Conservation (phyloP, 2,797 vertebrate species). For the Chiloscyllium punctatum region DNA sequence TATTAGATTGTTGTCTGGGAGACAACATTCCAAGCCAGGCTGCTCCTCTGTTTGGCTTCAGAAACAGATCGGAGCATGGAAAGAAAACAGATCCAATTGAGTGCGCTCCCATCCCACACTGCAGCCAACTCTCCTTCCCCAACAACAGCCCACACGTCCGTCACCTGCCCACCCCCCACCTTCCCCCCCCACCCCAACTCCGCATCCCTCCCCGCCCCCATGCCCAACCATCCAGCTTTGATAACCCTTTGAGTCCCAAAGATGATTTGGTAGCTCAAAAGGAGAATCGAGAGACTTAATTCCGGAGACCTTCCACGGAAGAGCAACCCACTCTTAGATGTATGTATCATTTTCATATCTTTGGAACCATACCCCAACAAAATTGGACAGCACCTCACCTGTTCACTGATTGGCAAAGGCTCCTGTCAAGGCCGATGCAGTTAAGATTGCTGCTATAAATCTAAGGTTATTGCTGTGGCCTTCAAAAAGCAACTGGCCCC, state of each 20-base stretch:
- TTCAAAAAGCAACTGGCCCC: background rate
- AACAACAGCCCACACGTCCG: background rate
- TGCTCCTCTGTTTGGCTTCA: background rate
- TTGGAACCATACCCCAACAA: background rate
- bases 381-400: background rate
- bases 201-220: no score
- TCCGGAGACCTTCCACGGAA: background rate
- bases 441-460: background rate
- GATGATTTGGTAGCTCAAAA: background rate
- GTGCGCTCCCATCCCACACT: background rate
- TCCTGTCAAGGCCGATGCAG: background rate
- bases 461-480: background rate
- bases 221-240: background rate
- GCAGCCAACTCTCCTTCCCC: background rate
- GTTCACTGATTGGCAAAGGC: no score
- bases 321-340: background rate
- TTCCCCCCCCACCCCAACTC: no score
- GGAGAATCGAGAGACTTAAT: background rate
- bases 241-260: background rate
- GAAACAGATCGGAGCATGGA: background rate
- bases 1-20: slow-evolving; percentile 16
- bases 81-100: background rate
- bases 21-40: background rate
- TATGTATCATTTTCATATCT: background rate
- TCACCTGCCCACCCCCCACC: no score